Base-by-base conservation (phyloP, 2,797 vertebrate genomes). In the Taenioides sp. region DNA sequence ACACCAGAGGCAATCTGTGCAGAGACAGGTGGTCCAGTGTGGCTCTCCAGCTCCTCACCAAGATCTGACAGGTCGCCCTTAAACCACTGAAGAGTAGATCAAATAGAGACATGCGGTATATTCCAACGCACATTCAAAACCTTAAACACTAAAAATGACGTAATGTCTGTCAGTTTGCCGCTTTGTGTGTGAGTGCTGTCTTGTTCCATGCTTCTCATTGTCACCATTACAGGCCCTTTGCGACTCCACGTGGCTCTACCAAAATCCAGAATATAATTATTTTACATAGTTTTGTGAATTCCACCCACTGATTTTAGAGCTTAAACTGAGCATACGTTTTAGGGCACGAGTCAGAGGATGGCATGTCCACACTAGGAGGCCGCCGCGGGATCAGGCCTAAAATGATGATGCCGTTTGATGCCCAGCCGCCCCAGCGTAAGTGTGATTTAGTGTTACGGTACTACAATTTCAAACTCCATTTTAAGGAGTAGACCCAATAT, bases 331-430 rank as follows among this genome's bases (percentile, higher is more conserved):
- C 92, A 23, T 92, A 91, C 89, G 88, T 92, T 93, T 79, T 93
- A 99, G 97, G 97, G 80, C 97, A 98, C 75, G 98, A 99, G 82
- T 98, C 97, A 70, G 98, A 99, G 91, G 98, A 99, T 86, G 96
- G 96, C 94, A 96, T 98, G 95, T 98, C 98, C 78, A 96, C 97
- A 25, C 92, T 98, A 91, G 96, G 96, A 71, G 97, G 96, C 84
- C 96, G 97, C 40, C 95, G 97, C 69, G 97, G 97, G 84, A 97
- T 98, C 96, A 96, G 98, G 88, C 97, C 98, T 90, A 99, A 99
- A 96, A 99, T 99, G 96, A 98, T 98, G 97, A 98, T 99, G 98
- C 98, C 98, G 67, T 99, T 99, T 94, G 98, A 99, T 82, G 93
- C 96, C 14, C 97, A 98, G 75, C 97, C 98, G 1, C 97, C 98